phyloP scores from a whole-genome alignment of 2,888 invertebrate genomes.

The Lampropteryx suffumata region DNA sequence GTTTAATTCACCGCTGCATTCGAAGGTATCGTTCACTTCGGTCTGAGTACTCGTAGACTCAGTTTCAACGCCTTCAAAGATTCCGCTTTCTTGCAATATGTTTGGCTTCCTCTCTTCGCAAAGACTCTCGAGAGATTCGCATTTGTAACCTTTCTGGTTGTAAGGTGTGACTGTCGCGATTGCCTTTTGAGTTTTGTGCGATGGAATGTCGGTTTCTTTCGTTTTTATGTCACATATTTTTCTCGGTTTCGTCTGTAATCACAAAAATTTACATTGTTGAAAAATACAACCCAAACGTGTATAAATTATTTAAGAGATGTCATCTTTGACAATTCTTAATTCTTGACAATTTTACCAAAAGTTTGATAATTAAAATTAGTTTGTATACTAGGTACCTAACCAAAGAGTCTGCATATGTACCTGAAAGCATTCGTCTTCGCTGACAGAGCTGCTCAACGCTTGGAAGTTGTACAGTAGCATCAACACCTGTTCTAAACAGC shows the following conservation, averaged over 20 bases:
- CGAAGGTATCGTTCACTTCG: conserved; percentile 80
- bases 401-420: conserved; percentile 51
- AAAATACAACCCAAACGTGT: background rate
- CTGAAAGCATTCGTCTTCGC: conserved; percentile 82
- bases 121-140: conserved; percentile 73
- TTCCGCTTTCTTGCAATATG: conserved; percentile 88
- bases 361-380: background rate
- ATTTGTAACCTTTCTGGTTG: conserved; percentile 74
- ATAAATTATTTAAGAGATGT: background rate
- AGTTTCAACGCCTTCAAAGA: conserved; percentile 85
- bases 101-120: conserved; percentile 78
- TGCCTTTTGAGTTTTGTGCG: conserved; percentile 78
- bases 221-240: conserved; percentile 68
- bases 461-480: conserved; percentile 84
- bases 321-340: background rate
- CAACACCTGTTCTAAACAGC: conserved; percentile 84
- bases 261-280: conserved; percentile 4
- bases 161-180: conserved; percentile 87
- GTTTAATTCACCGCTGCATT: conserved; percentile 79
- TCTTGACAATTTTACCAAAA: background rate
- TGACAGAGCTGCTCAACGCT: conserved; percentile 79
- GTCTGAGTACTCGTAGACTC: conserved; percentile 80
- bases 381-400: background rate
- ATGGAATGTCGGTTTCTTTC: conserved; percentile 70
- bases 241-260: conserved; percentile 70